A percentile compares a stretch with the other conserved stretches of the same genome.
phyloP scores from a whole-genome alignment of 92 coral and sea anemone species.

The Blastomussa wellsi region DNA sequence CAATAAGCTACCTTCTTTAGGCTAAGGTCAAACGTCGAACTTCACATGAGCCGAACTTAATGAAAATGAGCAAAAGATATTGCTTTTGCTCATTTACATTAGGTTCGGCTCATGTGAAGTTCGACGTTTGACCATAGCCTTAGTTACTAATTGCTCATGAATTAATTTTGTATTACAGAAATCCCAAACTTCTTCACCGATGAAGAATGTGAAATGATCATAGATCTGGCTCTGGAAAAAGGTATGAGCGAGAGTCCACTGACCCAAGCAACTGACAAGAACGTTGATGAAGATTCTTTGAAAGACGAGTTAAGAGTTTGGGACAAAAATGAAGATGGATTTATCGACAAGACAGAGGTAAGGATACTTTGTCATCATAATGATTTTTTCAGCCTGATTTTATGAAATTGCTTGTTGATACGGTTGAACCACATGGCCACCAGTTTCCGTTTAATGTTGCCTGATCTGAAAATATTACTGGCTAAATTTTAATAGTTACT shows the following conservation, averaged over 20 bases:
- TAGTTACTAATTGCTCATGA: background rate
- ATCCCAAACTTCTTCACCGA: constrained; percentile 89
- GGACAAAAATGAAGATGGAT: constrained; percentile 86
- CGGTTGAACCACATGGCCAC: no score
- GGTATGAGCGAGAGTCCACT: constrained; percentile 78
- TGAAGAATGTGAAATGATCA: constrained; percentile 91
- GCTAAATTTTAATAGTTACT: background rate
- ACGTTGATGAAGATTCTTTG: constrained; percentile 46
- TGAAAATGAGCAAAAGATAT: no score
- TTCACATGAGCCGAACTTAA: no score
- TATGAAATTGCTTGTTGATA: no score
- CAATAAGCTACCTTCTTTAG: no score
- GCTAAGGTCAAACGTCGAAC: no score
- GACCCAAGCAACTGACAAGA: constrained; percentile 41
- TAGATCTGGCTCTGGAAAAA: constrained; percentile 83
- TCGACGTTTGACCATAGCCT: no score
- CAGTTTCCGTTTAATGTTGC: no score
- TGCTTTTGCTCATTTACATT: no score
- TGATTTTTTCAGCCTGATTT: no score
- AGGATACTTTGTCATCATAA: background rate
- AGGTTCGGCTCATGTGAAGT: no score
- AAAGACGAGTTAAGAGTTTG: constrained; percentile 70
- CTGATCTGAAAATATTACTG: background rate
- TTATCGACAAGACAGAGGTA: constrained; percentile 88
- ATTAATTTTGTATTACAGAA: constrained; percentile 53